Conservation (phyloP, 1,140 invertebrate species). For the Thaumatotibia leucotreta region DNA sequence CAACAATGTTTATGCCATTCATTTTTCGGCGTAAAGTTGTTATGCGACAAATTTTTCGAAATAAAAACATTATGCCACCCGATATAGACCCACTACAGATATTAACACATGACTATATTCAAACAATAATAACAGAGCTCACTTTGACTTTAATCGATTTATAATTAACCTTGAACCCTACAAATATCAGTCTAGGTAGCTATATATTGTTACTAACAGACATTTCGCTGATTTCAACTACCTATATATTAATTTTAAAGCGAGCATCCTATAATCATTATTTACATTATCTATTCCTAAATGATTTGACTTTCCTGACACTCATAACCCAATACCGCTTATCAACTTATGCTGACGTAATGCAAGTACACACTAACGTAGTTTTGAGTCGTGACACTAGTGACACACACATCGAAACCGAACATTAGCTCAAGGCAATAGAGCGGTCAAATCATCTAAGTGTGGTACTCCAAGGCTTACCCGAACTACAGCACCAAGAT, state of each 20-base stretch:
- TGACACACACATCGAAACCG: slow-evolving; percentile 32
- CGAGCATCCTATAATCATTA: neutral
- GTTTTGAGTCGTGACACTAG: too few species aligned
- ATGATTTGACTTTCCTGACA: neutral
- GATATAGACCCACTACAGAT: too few species aligned
- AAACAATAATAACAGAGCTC: too few species aligned
- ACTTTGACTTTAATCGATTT: neutral
- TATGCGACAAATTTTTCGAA: too few species aligned
- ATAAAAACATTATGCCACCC: too few species aligned
- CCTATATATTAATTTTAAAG: neutral
- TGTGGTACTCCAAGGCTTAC: neutral
- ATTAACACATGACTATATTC: too few species aligned
- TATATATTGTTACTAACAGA: too few species aligned
- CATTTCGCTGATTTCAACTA: too few species aligned
- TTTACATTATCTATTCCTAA: neutral
- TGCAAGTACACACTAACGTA: slow-evolving; percentile 30
- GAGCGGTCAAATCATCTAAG: slow-evolving; percentile 33
- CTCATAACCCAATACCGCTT: neutral
- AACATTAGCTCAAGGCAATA: slow-evolving; percentile 56
- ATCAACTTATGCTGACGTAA: slow-evolving; percentile 15
- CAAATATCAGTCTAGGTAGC: neutral
- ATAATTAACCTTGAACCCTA: neutral
- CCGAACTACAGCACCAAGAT: neutral
- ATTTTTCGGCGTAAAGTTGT: too few species aligned
- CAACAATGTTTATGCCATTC: too few species aligned